A percentile compares a stretch with the other conserved stretches of the same genome.
Conservation (phyloP, 2,888 invertebrate species). For the Drosophila tripunctata region DNA sequence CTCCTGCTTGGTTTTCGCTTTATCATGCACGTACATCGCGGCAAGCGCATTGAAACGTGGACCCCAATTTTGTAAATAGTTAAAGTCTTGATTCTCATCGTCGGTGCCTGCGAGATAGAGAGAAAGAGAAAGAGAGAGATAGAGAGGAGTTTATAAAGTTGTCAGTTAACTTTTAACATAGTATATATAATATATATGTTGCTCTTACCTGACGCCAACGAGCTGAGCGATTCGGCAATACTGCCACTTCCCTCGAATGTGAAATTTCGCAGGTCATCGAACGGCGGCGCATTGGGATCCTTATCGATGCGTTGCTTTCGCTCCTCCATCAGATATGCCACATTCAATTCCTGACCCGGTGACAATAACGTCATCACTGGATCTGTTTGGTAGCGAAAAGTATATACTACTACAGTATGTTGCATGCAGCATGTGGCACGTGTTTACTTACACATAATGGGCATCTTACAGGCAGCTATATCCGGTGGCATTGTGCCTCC, state of each 20-base stretch:
- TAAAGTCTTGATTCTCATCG: slow-evolving; percentile 98
- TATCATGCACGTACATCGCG: slow-evolving; percentile 91
- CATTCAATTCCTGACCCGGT: slow-evolving; percentile 90
- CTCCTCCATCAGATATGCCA: slow-evolving; percentile 97
- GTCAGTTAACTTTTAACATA: slow-evolving; percentile 6
- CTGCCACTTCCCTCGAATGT: slow-evolving; percentile 99
- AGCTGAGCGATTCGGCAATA: slow-evolving; percentile 97
- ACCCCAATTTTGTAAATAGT: slow-evolving; percentile 98
- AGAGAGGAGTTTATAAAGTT: neutral
- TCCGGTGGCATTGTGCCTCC: slow-evolving; percentile 94
- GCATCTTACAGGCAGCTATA: slow-evolving; percentile 91
- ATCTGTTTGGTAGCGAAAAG: slow-evolving; percentile 84
- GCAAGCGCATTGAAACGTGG: slow-evolving; percentile 98
- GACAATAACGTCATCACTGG: slow-evolving; percentile 86
- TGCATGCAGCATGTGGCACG: neutral
- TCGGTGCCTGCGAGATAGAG: slow-evolving; percentile 89
- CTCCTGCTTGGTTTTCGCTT: slow-evolving; percentile 67
- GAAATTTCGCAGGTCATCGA: slow-evolving; percentile 99
- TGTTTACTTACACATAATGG: slow-evolving; percentile 84
- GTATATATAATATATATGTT: neutral
- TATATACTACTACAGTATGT: neutral
- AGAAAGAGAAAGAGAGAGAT: slow-evolving; percentile 9
- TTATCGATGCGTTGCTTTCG: slow-evolving; percentile 97
- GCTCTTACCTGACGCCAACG: slow-evolving; percentile 93
- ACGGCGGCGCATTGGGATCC: slow-evolving; percentile 98